Evolutionary conservation across 2,113 vertebrate genomes (phyloP), one percentile per base, ranked within the genome.

Genomic region (Chaenocephalus aceratus): DNA sequence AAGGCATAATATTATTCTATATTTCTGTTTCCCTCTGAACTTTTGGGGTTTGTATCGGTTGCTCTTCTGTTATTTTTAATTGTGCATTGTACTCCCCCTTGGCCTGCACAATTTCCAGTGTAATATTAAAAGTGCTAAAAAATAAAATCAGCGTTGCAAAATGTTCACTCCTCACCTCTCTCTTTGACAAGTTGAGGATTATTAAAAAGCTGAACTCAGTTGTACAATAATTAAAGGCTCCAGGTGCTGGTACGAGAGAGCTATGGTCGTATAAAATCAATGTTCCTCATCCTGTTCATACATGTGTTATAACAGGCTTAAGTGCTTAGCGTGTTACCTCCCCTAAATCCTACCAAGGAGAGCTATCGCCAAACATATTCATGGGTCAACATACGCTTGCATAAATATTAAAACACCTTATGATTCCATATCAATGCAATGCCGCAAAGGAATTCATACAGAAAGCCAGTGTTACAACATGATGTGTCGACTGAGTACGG

Each of bases 261-360:
- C 36, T 61, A 46, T 53, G 63, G 5, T 75, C 15, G 9, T 53
- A 64, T 46, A 74, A 49, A 57, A 53, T 69, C 14, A 52, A 23
- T 63, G 79, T 72, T 63, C 54, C 60, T 41, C 59, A 45, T 67
- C 71, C 72, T 86, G 88, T 84, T 85, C 88, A 78, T 78, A 91
- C 89, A 91, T 89, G 88, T 90, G 88, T 92, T 85, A 89, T 92
- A 94, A 94, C 83, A 91, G 89, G 92, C 89, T 91, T 92, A 86
- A 89, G 87, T 86, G 79, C 91, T 93, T 88, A 88, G 57, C 7
- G 36, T 85, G 80, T 89, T 51, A 66, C 77, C 53, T 69, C 75
- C 34, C 16, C 52, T 85, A 89, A 91, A 91, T 59, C 82, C 85
- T 75, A 88, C 89, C 86, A 91, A 57, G 80, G 54, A 80, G 92